phyloP scores from a whole-genome alignment of 2,888 invertebrate species.

The Malacosoma neustria region DNA sequence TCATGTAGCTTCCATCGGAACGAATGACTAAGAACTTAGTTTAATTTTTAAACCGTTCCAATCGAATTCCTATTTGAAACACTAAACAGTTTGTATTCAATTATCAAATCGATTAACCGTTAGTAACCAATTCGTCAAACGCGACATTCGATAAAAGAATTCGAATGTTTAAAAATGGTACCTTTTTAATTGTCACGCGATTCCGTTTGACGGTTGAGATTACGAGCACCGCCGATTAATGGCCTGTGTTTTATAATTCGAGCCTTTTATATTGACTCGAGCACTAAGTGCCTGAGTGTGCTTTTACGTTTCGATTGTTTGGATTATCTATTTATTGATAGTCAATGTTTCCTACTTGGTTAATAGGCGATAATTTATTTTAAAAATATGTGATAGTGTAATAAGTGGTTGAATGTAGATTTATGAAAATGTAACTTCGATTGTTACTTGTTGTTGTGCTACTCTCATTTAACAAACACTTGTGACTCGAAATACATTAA shows the following conservation, averaged over 20 bases:
- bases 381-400: no score
- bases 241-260: constrained; percentile 37
- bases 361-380: background rate
- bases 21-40: no score
- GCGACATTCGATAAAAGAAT: constrained; percentile 47
- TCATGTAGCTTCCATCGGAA: no score
- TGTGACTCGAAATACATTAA: no score
- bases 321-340: constrained; percentile 24
- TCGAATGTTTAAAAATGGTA: constrained; percentile 51
- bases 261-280: constrained; percentile 47
- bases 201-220: constrained; percentile 61
- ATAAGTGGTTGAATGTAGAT: no score
- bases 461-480: no score
- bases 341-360: constrained; percentile 18
- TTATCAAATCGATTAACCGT: background rate
- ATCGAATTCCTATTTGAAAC: background rate
- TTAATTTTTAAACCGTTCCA: background rate
- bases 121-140: constrained; percentile 10
- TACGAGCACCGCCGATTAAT: constrained; percentile 40
- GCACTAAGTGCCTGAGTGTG: constrained; percentile 38
- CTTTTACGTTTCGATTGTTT: constrained; percentile 39
- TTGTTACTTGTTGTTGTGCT: no score
- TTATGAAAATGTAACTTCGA: no score
- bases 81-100: background rate
- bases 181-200: constrained; percentile 61